Conservation (phyloP, 2,113 vertebrate genomes). For the Brachionichthys hirsutus region DNA sequence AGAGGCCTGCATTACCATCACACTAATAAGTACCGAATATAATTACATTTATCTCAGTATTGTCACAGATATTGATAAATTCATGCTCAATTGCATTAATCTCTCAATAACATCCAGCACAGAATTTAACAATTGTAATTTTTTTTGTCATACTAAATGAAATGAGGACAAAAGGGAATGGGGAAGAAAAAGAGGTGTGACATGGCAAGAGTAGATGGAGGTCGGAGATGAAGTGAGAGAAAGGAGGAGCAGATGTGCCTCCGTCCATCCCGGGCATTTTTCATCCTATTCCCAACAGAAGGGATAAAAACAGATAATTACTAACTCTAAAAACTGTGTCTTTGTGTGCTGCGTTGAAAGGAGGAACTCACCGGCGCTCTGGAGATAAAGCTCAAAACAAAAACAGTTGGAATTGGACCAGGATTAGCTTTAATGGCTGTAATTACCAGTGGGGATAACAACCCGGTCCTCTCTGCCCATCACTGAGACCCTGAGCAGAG, state of each 20-base stretch:
- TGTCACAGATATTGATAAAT: slow-evolving; percentile 81
- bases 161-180: slow-evolving; percentile 13
- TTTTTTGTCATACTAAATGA: slow-evolving; percentile 59
- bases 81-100: slow-evolving; percentile 77
- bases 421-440: slow-evolving; percentile 79
- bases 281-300: slow-evolving; percentile 65
- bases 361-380: slow-evolving; percentile 78
- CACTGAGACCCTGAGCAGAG: slow-evolving; percentile 70
- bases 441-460: slow-evolving; percentile 77
- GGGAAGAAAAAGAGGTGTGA: slow-evolving; percentile 12
- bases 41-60: slow-evolving; percentile 81
- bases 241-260: slow-evolving; percentile 46
- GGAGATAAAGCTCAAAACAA: slow-evolving; percentile 83
- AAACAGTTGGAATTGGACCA: slow-evolving; percentile 77
- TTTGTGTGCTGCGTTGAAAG: slow-evolving; percentile 79
- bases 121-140: slow-evolving; percentile 68
- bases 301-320: slow-evolving; percentile 80
- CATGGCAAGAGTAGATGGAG: slow-evolving; percentile 1
- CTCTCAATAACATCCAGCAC: slow-evolving; percentile 76
- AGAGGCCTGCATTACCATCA: slow-evolving; percentile 73
- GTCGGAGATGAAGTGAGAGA: slow-evolving; percentile 22
- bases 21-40: slow-evolving; percentile 78
- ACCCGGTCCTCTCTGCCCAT: slow-evolving; percentile 77
- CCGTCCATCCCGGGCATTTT: slow-evolving; percentile 55
- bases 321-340: slow-evolving; percentile 70